These are phyloP conservation scores for Sebastes alutus DNA, from an alignment of 2,797 vertebrate species.

Conservation along the genomic window DNA sequence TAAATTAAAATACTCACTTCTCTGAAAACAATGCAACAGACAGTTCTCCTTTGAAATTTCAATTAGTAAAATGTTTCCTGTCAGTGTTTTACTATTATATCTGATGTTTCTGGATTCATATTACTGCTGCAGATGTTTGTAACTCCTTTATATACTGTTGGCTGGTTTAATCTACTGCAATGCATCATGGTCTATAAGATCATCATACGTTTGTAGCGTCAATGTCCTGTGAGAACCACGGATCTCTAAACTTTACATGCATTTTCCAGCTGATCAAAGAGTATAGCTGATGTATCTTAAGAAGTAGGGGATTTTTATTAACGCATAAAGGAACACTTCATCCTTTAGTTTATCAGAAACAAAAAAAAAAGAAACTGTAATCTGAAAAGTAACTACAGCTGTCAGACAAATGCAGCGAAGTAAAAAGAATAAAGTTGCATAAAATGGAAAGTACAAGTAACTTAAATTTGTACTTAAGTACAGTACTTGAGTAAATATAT, in stretches of 20 bases:
- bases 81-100: no score
- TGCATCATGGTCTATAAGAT: not conserved
- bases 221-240: no score
- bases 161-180: not conserved
- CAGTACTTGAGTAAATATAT: not conserved
- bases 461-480: not conserved
- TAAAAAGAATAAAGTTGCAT: no score
- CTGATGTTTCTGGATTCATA: no score
- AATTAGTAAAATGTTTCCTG: no score
- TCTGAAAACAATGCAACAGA: no score
- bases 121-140: no score
- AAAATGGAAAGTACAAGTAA: not conserved
- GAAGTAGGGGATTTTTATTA: not conserved
- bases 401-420: not conserved
- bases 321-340: not conserved
- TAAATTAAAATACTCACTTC: no score
- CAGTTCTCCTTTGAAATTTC: no score
- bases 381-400: not conserved
- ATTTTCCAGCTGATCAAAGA: not conserved
- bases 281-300: not conserved
- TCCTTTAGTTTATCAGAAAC: not conserved
- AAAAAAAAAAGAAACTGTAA: not conserved
- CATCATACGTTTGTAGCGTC: accelerated
- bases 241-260: not conserved
- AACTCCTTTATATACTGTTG: not conserved